Evolutionary conservation across 2,113 vertebrate species (phyloP).

Genomic region (Psilopsiagon aymara): DNA sequence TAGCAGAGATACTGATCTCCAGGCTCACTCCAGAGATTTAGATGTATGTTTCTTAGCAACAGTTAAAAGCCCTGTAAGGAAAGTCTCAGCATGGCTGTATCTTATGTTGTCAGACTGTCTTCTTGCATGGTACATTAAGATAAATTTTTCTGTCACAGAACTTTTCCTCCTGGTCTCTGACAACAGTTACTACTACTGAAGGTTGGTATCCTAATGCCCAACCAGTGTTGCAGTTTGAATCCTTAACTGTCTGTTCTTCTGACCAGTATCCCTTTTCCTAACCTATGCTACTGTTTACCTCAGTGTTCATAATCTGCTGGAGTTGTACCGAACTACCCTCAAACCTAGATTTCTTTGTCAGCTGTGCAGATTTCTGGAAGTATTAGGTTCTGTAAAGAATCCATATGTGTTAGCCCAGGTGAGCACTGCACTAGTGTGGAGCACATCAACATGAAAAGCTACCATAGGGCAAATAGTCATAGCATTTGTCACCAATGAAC

Average conservation of each 20-base stretch:
- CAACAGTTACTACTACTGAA: not conserved
- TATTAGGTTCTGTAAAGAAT: not conserved
- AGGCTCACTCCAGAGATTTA: not conserved
- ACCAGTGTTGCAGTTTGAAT: not conserved
- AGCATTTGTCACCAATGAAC: not conserved
- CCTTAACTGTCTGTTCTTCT: not conserved
- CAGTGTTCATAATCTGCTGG: not conserved
- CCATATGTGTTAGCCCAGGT: rapidly evolving
- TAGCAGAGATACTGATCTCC: not conserved
- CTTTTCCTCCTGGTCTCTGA: not conserved
- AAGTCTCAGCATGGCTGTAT: not conserved
- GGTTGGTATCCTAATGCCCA: not conserved
- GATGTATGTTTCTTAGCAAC: not conserved
- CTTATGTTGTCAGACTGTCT: not conserved
- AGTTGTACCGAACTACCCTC: not conserved
- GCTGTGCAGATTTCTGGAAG: not conserved
- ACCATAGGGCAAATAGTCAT: not conserved
- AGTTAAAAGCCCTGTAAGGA: not conserved
- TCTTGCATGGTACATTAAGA: not conserved
- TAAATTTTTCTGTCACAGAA: not conserved
- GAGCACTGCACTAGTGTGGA: not conserved
- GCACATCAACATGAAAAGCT: not conserved
- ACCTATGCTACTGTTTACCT: not conserved
- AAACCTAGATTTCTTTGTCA: not conserved
- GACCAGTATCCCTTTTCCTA: not conserved